These are phyloP conservation scores for Drosophila atripex DNA, from an alignment of 2,888 invertebrate species.

Conservation along the genomic window DNA sequence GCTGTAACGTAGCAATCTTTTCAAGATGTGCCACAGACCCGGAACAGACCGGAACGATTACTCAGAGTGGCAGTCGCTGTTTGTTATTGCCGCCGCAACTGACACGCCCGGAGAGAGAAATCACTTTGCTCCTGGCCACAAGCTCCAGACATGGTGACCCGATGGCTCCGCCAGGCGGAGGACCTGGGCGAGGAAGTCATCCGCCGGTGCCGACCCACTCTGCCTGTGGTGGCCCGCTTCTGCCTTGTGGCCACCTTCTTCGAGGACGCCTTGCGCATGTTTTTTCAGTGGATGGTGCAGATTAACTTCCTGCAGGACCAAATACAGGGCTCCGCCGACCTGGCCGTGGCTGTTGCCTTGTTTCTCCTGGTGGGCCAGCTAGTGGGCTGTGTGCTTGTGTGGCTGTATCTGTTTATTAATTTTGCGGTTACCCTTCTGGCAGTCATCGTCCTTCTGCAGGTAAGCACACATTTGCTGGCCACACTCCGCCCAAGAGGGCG, in stretches of 20 bases:
- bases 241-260: slow-evolving; percentile 45
- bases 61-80: slow-evolving; percentile 22
- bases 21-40: slow-evolving; percentile 28
- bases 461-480: slow-evolving; percentile 11
- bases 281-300: slow-evolving; percentile 29
- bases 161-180: slow-evolving; percentile 4
- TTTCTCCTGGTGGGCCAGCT: slow-evolving; percentile 39
- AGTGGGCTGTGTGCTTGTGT: slow-evolving; percentile 24
- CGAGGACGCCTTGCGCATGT: slow-evolving; percentile 40
- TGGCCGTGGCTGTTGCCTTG: neutral
- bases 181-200: slow-evolving; percentile 21
- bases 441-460: slow-evolving; percentile 35
- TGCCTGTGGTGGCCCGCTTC: slow-evolving; percentile 44
- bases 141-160: slow-evolving; percentile 13
- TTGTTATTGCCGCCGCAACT: slow-evolving; percentile 19
- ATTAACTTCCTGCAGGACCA: slow-evolving; percentile 20
- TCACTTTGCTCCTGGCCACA: slow-evolving; percentile 22
- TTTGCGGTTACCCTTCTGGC: slow-evolving; percentile 31
- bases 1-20: slow-evolving; percentile 13
- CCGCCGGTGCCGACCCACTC: slow-evolving; percentile 14
- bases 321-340: slow-evolving; percentile 19
- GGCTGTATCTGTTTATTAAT: slow-evolving; percentile 21
- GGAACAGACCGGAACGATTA: slow-evolving; percentile 25
- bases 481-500: neutral
- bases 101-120: slow-evolving; percentile 23